Evolutionary conservation across 2,113 vertebrate genomes (phyloP), one percentile per base, ranked within the genome.

Genomic region (Cyprinodon tularosa): DNA sequence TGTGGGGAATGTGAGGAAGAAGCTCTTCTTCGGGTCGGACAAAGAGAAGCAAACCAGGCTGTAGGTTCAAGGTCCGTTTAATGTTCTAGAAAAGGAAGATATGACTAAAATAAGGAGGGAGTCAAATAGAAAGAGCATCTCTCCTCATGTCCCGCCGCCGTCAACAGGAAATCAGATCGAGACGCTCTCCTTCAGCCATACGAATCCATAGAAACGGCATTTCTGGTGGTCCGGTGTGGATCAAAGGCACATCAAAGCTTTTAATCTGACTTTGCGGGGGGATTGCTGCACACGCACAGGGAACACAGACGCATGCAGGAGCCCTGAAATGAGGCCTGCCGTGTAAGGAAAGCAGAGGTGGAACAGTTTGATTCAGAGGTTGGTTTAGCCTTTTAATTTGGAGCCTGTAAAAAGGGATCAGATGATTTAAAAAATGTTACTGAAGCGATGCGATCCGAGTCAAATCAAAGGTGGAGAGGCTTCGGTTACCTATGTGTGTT

Each of bases 401-500:
- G 88, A 96, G 94, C 94, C 94, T 96, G 93, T 94, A 95, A 96
- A 96, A 95, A 94, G 94, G 95, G 96, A 97, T 95, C 94, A 95
- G 94, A 96, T 95, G 94, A 93, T 92, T 95, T 94, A 94, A 95
- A 92, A 95, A 86, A 93, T 92, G 96, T 98, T 98, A 98, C 96
- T 97, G 94, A 96, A 93, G 95, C 95, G 96, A 95, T 94, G 95
- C 94, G 93, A 96, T 94, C 94, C 91, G 90, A 92, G 93, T 95
- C 95, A 96, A 96, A 95, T 95, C 95, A 96, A 95, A 84, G 89
- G 93, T 95, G 96, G 94, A 95, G 80, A 89, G 91, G 93, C 95
- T 81, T 95, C 93, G 94, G 94, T 82, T 72, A 72, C 48, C 69
- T 70, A 76, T 91, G 93, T 94, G 91, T 93, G 91, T 88, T 93